Evolutionary conservation across 2,888 invertebrate species (phyloP), one percentile per base, ranked within the genome.

Genomic region (Apeira syringaria): DNA sequence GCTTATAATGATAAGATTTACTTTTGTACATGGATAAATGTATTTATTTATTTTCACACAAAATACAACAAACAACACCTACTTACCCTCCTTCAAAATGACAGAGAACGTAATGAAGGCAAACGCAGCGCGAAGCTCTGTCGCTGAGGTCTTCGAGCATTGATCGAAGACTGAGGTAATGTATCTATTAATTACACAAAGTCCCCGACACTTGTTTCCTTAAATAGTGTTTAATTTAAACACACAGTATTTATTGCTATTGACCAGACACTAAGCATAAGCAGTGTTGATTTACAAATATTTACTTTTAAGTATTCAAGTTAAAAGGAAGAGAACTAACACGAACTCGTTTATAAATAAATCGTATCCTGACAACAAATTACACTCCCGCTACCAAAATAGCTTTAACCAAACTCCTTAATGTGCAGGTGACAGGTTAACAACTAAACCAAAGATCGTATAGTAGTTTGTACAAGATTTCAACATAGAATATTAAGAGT

Each of bases 391-490:
- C 8, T 11, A 15, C 33, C 13, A 24, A 33, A 33, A 33, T 33
- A 33, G 15, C 24, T 22, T 11, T 22, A 31, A 22, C 20, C 12
- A 5, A 20, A 22, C 29, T 40, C 17, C 33, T 28, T 35, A 30
- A 41, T 36, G 42, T 11, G 1, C 36, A 37, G 12, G 30, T 41
- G 54, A 52, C 51, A 49, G 49, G 45, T 49, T 51, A 51, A 51
- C 33, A 22, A 5, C 20, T 20, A 20, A 7, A 7, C 5, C 20
- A 20, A 6, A 7, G 7, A 5, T 2, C 5, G 7, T 7, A 7
- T 7, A 20, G 7, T 20, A 20, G 7, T 20, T 17, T 17, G 5
- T 20, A 7, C 20, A 7, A 6, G 7, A 6, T 7, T 20, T 2
- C 20, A 20, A 3, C 2, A 20, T 1, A 20, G 20, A 7, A 5